Percentiles rank a stretch among this genome's conserved stretches.
phyloP scores from a whole-genome alignment of 2,888 invertebrate species.

The Rhagonycha lutea region DNA sequence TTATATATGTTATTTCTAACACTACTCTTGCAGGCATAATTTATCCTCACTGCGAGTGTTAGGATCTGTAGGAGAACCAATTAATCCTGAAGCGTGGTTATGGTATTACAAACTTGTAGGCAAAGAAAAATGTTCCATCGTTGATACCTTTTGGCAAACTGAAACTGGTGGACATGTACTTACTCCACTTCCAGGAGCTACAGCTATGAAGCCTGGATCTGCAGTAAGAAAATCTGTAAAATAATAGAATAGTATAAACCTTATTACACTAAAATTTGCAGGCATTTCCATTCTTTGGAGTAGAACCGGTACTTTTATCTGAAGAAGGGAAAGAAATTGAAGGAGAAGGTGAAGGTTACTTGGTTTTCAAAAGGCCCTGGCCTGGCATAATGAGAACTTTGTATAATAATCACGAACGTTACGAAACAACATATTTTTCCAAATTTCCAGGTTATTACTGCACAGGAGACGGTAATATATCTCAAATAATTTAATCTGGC shows the following conservation, averaged over 20 bases:
- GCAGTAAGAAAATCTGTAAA: constrained; percentile 72
- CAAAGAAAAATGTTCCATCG: constrained; percentile 83
- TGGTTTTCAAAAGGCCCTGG: constrained; percentile 95
- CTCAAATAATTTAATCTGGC: not conserved
- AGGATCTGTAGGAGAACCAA: constrained; percentile 98
- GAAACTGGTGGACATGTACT: constrained; percentile 98
- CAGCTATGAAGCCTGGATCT: constrained; percentile 96
- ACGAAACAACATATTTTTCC: constrained; percentile 90
- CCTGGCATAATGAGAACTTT: constrained; percentile 97
- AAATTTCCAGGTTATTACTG: constrained; percentile 97
- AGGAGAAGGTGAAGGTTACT: constrained; percentile 90
- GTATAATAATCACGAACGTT: constrained; percentile 88
- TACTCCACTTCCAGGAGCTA: constrained; percentile 93
- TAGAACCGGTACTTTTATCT: constrained; percentile 84
- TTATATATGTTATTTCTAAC: not conserved
- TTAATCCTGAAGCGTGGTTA: constrained; percentile 97
- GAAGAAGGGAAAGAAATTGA: constrained; percentile 85
- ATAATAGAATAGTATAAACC: not conserved
- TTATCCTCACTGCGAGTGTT: constrained; percentile 74
- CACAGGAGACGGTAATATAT: constrained; percentile 89
- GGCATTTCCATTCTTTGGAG: constrained; percentile 97
- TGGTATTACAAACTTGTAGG: constrained; percentile 92
- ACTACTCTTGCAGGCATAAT: constrained; percentile 60
- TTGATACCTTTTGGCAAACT: constrained; percentile 99
- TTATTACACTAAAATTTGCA: constrained; percentile 46